Conservation (phyloP, 1,140 invertebrate genomes). For the Sminthurides bifidus region DNA sequence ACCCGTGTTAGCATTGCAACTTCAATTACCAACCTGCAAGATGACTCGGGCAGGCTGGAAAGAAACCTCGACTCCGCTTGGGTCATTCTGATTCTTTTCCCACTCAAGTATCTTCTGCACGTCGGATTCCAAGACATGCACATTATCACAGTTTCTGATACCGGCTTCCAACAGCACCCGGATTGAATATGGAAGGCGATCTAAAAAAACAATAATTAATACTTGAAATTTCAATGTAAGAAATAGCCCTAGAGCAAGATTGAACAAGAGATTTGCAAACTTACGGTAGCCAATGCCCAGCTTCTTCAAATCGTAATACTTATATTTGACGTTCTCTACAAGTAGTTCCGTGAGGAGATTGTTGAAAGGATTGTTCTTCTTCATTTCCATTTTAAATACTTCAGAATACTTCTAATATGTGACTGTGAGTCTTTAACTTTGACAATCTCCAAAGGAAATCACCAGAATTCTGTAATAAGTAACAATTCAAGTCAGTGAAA, state of each 20-base stretch:
- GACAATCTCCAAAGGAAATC: background rate
- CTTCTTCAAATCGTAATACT: conserved; percentile 14
- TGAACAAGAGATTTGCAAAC: background rate
- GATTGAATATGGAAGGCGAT: conserved; percentile 76
- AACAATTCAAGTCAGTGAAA: no score
- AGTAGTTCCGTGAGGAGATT: conserved; percentile 6
- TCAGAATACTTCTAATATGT: background rate
- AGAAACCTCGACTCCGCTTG: conserved; percentile 74
- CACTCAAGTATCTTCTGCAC: conserved; percentile 86
- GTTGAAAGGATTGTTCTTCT: conserved; percentile 6
- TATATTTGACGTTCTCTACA: conserved; percentile 10
- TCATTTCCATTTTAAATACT: background rate
- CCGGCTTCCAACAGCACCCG: conserved; percentile 88
- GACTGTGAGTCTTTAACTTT: background rate
- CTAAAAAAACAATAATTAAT: conserved; percentile 10
- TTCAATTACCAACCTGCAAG: no score
- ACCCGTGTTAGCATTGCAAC: no score
- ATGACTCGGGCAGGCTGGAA: conserved; percentile 94
- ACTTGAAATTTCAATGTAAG: background rate
- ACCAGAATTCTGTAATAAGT: background rate
- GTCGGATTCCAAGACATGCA: conserved; percentile 73
- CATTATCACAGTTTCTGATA: conserved; percentile 90
- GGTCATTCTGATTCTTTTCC: conserved; percentile 58
- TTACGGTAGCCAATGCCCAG: conserved; percentile 11
- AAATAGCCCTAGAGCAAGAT: background rate